Conservation (phyloP, 2,888 invertebrate genomes). For the Brenthis daphne region DNA sequence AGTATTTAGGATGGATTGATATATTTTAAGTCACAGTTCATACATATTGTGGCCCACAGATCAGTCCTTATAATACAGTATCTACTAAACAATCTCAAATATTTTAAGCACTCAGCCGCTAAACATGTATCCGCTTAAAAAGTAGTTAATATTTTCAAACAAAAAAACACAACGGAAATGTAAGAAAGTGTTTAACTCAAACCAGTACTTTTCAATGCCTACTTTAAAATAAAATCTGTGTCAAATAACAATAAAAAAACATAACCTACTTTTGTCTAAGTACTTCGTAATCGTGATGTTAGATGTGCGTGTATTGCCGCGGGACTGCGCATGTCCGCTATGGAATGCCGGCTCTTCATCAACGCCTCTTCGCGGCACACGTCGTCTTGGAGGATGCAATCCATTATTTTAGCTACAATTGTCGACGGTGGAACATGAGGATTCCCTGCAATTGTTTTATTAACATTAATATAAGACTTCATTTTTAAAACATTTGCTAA, state of each 20-base stretch:
- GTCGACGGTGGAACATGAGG: constrained; percentile 90
- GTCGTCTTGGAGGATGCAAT: constrained; percentile 84
- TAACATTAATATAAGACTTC: background rate
- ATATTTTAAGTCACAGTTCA: too few species aligned
- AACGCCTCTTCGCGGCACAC: constrained; percentile 74
- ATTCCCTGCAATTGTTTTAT: constrained; percentile 80
- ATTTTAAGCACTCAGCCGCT: too few species aligned
- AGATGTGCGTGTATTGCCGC: constrained; percentile 59
- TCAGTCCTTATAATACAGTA: too few species aligned
- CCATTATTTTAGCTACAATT: constrained; percentile 91
- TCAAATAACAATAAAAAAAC: background rate
- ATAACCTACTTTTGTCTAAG: constrained; percentile 32
- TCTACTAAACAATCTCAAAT: too few species aligned
- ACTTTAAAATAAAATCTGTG: too few species aligned
- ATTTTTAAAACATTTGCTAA: background rate
- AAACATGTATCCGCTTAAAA: too few species aligned
- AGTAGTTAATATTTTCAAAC: too few species aligned
- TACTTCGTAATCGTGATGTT: constrained; percentile 46
- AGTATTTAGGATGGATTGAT: too few species aligned
- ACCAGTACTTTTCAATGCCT: too few species aligned
- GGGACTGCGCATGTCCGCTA: constrained; percentile 69
- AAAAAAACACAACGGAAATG: too few species aligned
- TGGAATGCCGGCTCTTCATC: constrained; percentile 70
- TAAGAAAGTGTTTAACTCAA: too few species aligned
- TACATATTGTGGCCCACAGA: too few species aligned